Evolutionary conservation across 1,140 invertebrate species (phyloP).

Genomic region (Neodiprion virginianus): DNA sequence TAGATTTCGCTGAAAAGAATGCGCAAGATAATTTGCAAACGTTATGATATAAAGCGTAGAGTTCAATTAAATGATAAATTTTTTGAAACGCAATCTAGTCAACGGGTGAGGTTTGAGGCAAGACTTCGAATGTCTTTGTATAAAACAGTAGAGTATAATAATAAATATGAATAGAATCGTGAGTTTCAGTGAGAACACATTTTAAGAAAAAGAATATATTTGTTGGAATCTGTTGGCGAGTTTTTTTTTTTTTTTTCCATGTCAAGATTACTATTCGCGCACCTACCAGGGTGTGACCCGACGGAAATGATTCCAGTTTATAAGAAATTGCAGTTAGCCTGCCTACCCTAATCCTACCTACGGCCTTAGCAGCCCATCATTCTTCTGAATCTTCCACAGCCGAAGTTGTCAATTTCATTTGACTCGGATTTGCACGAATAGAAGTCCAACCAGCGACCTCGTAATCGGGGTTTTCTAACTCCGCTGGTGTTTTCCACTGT

Average conservation of each 20-base stretch:
- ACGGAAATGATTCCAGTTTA: background rate
- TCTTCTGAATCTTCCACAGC: background rate
- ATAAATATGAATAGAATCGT: too few species aligned
- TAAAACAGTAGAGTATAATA: background rate
- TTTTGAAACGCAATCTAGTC: constrained; percentile 60
- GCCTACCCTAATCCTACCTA: background rate
- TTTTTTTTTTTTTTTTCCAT: too few species aligned
- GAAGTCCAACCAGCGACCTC: too few species aligned
- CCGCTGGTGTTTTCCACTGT: too few species aligned
- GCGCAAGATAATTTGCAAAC: background rate
- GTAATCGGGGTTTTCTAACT: too few species aligned
- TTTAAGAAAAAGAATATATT: background rate
- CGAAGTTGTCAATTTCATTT: background rate
- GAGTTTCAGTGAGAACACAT: too few species aligned
- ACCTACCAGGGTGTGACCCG: background rate
- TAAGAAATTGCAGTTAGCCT: background rate
- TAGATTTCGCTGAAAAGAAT: background rate
- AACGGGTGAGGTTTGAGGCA: constrained; percentile 39
- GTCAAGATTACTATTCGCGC: background rate
- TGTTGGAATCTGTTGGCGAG: background rate
- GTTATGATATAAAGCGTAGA: background rate
- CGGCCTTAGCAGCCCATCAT: background rate
- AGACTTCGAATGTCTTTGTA: background rate
- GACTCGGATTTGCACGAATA: too few species aligned
- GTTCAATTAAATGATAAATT: constrained; percentile 1